Percentiles rank a stretch among this genome's conserved stretches.
Evolutionary conservation across 2,888 invertebrate species (phyloP).

Genomic region (Parelbella ahira): DNA sequence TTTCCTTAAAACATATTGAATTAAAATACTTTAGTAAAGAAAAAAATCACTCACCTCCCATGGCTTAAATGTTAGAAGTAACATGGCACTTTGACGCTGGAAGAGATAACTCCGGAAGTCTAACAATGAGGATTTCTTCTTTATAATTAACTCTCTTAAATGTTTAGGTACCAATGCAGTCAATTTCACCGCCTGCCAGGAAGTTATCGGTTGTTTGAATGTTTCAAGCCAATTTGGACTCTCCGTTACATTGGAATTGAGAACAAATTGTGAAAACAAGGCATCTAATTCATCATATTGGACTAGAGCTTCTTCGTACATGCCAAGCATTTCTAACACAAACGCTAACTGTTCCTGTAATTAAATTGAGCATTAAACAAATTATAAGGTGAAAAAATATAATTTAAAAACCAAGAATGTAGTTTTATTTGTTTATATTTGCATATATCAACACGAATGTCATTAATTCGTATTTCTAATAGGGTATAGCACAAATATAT

Average conservation of each 20-base stretch:
- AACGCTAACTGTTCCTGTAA: slow-evolving; percentile 96
- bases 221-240: slow-evolving; percentile 91
- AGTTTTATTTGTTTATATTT: too few relatives aligned
- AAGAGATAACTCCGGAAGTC: slow-evolving; percentile 97
- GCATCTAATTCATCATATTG: slow-evolving; percentile 99
- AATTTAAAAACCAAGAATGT: too few relatives aligned
- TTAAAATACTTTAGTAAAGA: too few relatives aligned
- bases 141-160: slow-evolving; percentile 70
- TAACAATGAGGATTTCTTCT: slow-evolving; percentile 85
- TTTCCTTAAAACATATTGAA: too few relatives aligned
- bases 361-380: too few relatives aligned
- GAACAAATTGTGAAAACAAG: slow-evolving; percentile 96
- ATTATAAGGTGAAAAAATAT: too few relatives aligned
- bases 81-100: slow-evolving; percentile 94
- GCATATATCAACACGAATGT: too few relatives aligned
- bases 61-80: slow-evolving; percentile 85
- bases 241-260: slow-evolving; percentile 94
- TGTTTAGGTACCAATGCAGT: slow-evolving; percentile 81
- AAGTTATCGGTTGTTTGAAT: slow-evolving; percentile 89
- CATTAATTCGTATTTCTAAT: too few relatives aligned
- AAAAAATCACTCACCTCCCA: slow-evolving; percentile 85
- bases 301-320: slow-evolving; percentile 95
- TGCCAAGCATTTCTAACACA: slow-evolving; percentile 95
- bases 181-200: slow-evolving; percentile 91
- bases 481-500: too few relatives aligned